These are phyloP conservation scores for Leptobrachium ailaonicum DNA, from an alignment of 2,113 vertebrate species.

Conservation along the genomic window DNA sequence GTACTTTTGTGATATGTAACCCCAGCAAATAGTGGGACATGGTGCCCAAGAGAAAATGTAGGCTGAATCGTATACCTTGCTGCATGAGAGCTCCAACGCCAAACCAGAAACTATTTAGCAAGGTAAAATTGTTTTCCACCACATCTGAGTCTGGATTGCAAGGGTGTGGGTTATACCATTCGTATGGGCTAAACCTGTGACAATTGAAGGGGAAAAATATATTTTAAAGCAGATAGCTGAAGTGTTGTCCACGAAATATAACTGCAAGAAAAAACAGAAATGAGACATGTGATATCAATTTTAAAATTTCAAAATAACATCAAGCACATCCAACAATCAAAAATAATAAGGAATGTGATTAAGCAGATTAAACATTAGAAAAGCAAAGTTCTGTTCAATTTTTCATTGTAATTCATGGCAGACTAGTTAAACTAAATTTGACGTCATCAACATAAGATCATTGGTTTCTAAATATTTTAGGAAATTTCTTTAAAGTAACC, in stretches of 20 bases:
- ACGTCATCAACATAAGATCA: too few species aligned
- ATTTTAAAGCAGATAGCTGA: conserved; percentile 56
- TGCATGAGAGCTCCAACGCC: conserved; percentile 99
- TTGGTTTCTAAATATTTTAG: too few species aligned
- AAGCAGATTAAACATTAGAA: too few species aligned
- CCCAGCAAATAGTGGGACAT: conserved; percentile 98
- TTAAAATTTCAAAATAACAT: conserved; percentile 48
- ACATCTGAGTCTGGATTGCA: conserved; percentile 99
- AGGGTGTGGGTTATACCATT: conserved; percentile 99
- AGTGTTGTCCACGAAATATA: conserved; percentile 69
- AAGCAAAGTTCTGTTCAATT: too few species aligned
- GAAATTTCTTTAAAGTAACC: neutral
- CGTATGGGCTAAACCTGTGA: conserved; percentile 99
- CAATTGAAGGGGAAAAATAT: conserved; percentile 81
- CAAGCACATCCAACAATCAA: neutral
- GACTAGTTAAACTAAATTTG: too few species aligned
- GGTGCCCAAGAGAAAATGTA: conserved; percentile 80
- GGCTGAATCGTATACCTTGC: conserved; percentile 99
- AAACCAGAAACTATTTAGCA: conserved; percentile 99
- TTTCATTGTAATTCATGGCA: too few species aligned
- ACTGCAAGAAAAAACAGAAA: conserved; percentile 76
- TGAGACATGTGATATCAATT: conserved; percentile 64
- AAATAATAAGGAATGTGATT: too few species aligned
- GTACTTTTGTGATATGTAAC: conserved; percentile 74
- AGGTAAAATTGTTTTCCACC: conserved; percentile 99